phyloP scores from a whole-genome alignment of 2,888 invertebrate species.

The Diloba caeruleocephala region DNA sequence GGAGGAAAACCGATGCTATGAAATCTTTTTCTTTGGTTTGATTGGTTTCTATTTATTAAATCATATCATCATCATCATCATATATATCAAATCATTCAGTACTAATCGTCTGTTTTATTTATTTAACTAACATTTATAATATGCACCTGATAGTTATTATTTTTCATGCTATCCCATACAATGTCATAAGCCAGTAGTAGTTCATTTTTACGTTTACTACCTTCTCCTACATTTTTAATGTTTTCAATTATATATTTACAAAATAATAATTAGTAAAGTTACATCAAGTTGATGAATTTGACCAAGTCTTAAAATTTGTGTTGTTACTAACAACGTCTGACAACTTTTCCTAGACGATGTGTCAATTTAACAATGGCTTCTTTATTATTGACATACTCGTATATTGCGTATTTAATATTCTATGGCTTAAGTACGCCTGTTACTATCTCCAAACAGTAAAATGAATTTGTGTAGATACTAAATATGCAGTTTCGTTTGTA shows the following conservation, averaged over 20 bases:
- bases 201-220: too few species aligned
- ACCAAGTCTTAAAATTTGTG: conserved; percentile 4
- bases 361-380: conserved; percentile 28
- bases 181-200: too few species aligned
- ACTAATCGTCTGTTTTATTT: too few species aligned
- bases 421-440: conserved; percentile 32
- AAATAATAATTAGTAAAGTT: conserved; percentile 5
- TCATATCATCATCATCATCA: too few species aligned
- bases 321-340: conserved; percentile 12
- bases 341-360: conserved; percentile 33
- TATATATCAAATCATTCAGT: too few species aligned
- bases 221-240: too few species aligned
- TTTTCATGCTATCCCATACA: too few species aligned
- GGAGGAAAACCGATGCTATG: conserved; percentile 22
- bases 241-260: conserved; percentile 7
- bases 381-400: conserved; percentile 39
- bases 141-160: too few species aligned
- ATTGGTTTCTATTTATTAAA: too few species aligned
- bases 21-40: conserved; percentile 10
- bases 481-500: conserved; percentile 30
- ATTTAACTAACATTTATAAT: too few species aligned
- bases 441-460: conserved; percentile 15
- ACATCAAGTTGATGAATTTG: conserved; percentile 15
- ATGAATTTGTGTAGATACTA: conserved; percentile 28
- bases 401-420: conserved; percentile 42